Percentiles rank a stretch among this genome's conserved stretches.
Conservation (phyloP, 2,797 vertebrate genomes). For the Takifugu rubripes region DNA sequence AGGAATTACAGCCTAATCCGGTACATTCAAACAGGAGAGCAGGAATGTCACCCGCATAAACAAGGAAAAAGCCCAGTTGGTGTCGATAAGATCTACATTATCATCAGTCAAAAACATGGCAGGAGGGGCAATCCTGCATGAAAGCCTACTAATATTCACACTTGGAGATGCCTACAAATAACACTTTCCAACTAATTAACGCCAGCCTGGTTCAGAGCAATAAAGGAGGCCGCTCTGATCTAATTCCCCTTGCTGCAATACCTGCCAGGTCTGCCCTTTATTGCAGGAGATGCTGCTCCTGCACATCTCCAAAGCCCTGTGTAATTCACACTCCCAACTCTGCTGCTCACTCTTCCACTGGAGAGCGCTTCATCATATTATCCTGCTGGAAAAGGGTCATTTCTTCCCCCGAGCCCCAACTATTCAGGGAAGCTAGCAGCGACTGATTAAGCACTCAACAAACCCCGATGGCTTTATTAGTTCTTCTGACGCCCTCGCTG, state of each 20-base stretch:
- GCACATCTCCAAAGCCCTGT: background rate
- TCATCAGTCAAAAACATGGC: too few species aligned
- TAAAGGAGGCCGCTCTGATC: constrained; percentile 1
- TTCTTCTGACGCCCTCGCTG: background rate
- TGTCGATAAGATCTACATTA: too few species aligned
- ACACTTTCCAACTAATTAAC: too few species aligned
- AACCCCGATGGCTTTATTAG: constrained; percentile 16
- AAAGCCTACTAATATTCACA: too few species aligned
- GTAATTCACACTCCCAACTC: constrained; percentile 9
- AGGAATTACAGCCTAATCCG: too few species aligned
- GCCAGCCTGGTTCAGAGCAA: background rate
- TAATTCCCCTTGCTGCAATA: constrained; percentile 7
- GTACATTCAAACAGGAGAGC: too few species aligned
- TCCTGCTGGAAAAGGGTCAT: background rate
- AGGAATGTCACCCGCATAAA: too few species aligned
- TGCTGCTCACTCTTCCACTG: constrained; percentile 6
- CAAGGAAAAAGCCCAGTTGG: too few species aligned
- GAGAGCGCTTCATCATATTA: constrained; percentile 20
- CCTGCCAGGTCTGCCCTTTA: background rate
- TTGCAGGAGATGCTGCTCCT: background rate
- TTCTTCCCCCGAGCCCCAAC: constrained; percentile 4
- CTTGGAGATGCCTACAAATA: too few species aligned
- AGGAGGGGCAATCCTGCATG: too few species aligned
- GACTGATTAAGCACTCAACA: constrained; percentile 53
- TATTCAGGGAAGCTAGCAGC: constrained; percentile 1